phyloP scores from a whole-genome alignment of 2,888 invertebrate genomes.

The Nasonovia ribisnigri region DNA sequence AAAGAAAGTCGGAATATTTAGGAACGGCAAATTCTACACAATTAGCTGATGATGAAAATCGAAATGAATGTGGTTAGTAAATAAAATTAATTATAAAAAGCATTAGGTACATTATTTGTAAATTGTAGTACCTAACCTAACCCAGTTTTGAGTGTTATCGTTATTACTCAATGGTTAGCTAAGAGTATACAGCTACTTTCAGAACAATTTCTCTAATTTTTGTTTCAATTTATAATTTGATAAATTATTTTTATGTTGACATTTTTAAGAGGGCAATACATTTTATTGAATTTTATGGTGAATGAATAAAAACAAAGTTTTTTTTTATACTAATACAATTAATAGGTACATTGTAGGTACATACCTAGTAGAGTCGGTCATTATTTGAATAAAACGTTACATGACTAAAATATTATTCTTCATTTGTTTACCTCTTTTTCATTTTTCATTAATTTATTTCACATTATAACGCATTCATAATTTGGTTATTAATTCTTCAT shows the following conservation, averaged over 20 bases:
- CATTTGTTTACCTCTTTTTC: not conserved
- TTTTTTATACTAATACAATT: not conserved
- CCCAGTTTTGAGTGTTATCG: not conserved
- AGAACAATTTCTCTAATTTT: not conserved
- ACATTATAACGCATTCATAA: too few species aligned
- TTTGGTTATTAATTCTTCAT: too few species aligned
- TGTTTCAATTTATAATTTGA: not conserved
- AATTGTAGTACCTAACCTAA: too few species aligned
- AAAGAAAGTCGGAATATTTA: not conserved
- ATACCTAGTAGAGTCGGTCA: not conserved
- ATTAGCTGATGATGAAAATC: not conserved
- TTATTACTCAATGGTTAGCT: not conserved
- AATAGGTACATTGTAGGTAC: not conserved
- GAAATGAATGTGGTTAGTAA: too few species aligned
- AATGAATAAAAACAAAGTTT: not conserved
- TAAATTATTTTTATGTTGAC: not conserved
- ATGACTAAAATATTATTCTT: not conserved
- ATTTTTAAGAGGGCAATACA: not conserved
- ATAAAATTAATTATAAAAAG: too few species aligned
- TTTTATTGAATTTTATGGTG: not conserved
- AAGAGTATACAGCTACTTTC: not conserved
- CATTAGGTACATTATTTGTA: too few species aligned
- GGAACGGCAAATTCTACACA: not conserved
- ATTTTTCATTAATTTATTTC: not conserved
- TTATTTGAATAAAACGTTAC: not conserved